Evolutionary conservation across 35 echinoderm and acorn worm species (phyloP), one percentile per base, ranked within the genome.

Genomic region (Holothuria glaberrima): DNA sequence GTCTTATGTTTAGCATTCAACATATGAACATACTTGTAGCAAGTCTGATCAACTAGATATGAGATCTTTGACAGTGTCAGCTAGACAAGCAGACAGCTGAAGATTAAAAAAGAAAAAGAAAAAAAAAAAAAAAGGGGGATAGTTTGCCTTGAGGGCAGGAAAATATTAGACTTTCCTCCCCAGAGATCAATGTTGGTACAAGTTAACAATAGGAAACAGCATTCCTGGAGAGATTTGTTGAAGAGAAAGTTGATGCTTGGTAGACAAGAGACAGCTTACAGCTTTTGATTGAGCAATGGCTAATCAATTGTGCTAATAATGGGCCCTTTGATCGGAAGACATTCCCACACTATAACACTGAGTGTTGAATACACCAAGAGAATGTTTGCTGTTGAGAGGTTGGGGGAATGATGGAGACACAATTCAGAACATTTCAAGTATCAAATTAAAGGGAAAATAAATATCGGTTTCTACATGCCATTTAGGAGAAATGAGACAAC

Each of bases 131-230:
- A 38, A 75, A 45, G 29, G 33, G 34, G 71, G 41, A 75, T 12
- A 38, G 28, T 75, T 75, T 31, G 29, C 71, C 33, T 75, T 31
- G 33, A 38, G 71, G 71, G 71, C 50, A 41, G 34, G 44, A 75
- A 75, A 75, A 75, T 75, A 75, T 75, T 75, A 75, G 71, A 75
- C 71, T 38, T 38, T 34, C 32, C 17, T 75, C 21, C 21, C 32
- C 41, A 41, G 71, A 38, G 71, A 75, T 75, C 71, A 75, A 75
- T 75, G 71, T 75, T 75, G 71, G 71, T 75, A n/a, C 71, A 75
- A 75, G 71, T 21, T 32, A 75, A 75, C 71, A 75, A 75, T 75
- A 75, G 71, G 12, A 41, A 45, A 75, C 71, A 75, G 33, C 71
- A 75, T 75, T 75, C 71, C 71, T 31, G 30, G 34, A 45, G 34